Evolutionary conservation across 2,797 vertebrate species (phyloP), one percentile per base, ranked within the genome.

Genomic region (Tokudaia tokunoshimensis): DNA sequence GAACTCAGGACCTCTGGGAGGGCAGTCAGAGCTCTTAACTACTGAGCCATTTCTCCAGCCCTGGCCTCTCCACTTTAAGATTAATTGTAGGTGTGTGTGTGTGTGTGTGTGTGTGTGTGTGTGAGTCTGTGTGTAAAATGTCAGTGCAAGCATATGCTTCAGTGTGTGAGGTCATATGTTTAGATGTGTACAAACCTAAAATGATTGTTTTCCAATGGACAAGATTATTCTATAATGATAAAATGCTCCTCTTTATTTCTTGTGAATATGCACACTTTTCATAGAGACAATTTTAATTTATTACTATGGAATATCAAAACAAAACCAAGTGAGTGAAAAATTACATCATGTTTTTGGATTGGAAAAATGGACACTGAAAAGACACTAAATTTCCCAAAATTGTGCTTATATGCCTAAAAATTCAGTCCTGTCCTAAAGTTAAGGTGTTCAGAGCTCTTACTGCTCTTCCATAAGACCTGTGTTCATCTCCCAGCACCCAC

Each of bases 281-380:
- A 86, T 29, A 87, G 52, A 94, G 61, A 92, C 76, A 89, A 92
- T 31, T 78, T 79, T 65, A 82, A 89, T 65, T 87, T 89, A 76
- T 67, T 85, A 70, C 4, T 29, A 13, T 37, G 70, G 20, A 19
- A 92, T 86, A 92, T 52, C 61, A 87, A 59, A 79, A 94, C 59
- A 63, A 80, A 94, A 20, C 29, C 11, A 80, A 79, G 44, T 87
- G 70, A 87, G 52, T 65, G 74, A 17, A 67, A 92, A 82, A 55
- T n/a, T 85, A 24, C 55, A 87, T 65, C 26, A 50, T 50, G 44
- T 65, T 65, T 47, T 19, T 47, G 29, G 41, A 34, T 50, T 84
- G 17, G 41, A 65, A 82, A 94, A 44, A 3, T 90, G 63, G 86
- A 63, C 31, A 61, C 24, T 41, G 11, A 82, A 83, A 93, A 91